These are phyloP conservation scores for Notospermus geniculatus DNA, from an alignment of 1,140 invertebrate species.

Conservation along the genomic window DNA sequence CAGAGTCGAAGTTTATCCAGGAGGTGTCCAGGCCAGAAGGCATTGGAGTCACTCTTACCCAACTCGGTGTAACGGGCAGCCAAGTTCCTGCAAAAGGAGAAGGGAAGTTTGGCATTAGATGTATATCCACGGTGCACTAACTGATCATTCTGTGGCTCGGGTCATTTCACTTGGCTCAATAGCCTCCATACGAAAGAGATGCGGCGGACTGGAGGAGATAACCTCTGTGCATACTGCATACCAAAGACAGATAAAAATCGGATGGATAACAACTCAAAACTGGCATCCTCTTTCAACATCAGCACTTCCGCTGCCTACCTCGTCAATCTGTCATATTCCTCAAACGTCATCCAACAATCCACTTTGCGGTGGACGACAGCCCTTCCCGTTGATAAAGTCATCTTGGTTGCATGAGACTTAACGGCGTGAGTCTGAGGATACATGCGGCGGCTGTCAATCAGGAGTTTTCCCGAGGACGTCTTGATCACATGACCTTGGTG, in stretches of 20 bases:
- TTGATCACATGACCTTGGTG: conserved; percentile 37
- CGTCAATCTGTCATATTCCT: conserved; percentile 47
- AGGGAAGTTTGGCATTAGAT: too few species aligned
- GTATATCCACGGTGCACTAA: too few species aligned
- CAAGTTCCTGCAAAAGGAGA: conserved; percentile 15
- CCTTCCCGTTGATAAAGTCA: conserved; percentile 44
- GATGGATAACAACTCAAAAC: conserved; percentile 1
- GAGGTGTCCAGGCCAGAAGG: conserved; percentile 50
- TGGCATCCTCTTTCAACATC: background rate
- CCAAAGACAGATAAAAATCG: too few species aligned
- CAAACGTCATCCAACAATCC: conserved; percentile 53
- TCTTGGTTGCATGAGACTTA: conserved; percentile 25
- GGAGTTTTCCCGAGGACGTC: conserved; percentile 34
- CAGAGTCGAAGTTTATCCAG: conserved; percentile 46
- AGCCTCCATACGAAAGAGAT: too few species aligned
- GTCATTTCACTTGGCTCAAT: too few species aligned
- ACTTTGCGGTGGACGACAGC: conserved; percentile 37
- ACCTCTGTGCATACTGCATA: too few species aligned
- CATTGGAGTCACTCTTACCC: conserved; percentile 24
- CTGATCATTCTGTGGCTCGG: too few species aligned
- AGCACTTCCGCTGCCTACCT: conserved; percentile 28
- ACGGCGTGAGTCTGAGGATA: conserved; percentile 30
- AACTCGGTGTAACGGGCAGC: conserved; percentile 8
- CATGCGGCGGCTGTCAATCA: conserved; percentile 38
- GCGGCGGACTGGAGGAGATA: too few species aligned